These are phyloP conservation scores for Lasioglossum morio DNA, from an alignment of 2,888 invertebrate species.

Conservation along the genomic window DNA sequence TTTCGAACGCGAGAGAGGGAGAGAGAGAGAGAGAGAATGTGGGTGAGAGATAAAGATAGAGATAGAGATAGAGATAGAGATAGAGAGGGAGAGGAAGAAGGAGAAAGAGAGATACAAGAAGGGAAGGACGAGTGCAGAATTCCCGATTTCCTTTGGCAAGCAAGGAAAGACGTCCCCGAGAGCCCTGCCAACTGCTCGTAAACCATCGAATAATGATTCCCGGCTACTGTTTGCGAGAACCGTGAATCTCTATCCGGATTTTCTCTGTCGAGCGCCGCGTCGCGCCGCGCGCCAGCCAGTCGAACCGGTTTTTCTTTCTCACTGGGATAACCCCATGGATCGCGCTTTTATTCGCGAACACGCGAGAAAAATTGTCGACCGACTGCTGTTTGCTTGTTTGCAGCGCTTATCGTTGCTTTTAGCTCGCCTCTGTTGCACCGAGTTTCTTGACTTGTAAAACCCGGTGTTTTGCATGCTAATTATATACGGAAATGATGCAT, in stretches of 20 bases:
- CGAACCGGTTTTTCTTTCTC: conserved; percentile 14
- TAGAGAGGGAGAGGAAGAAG: not conserved
- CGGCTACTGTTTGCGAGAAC: not conserved
- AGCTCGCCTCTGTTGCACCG: not conserved
- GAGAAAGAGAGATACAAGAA: not conserved
- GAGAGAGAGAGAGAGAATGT: too few species aligned
- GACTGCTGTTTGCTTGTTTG: not conserved
- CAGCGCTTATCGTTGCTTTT: not conserved
- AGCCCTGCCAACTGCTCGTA: conserved; percentile 59
- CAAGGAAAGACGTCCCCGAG: conserved; percentile 42
- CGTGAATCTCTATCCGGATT: conserved; percentile 7
- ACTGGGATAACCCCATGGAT: not conserved
- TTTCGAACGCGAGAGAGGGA: not conserved
- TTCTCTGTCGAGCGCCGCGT: not conserved
- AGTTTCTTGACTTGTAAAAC: not conserved
- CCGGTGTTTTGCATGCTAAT: not conserved
- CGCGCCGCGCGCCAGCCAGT: not conserved
- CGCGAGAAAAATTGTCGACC: not conserved
- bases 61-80: not conserved
- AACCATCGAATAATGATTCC: conserved; percentile 42
- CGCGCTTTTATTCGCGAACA: not conserved
- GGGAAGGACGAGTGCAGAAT: conserved; percentile 13
- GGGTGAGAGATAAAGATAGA: too few species aligned
- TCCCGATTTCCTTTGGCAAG: conserved; percentile 50
- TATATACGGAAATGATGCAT: not conserved